Base-by-base conservation (phyloP, 1,140 invertebrate species). In the Drusus annulatus region DNA sequence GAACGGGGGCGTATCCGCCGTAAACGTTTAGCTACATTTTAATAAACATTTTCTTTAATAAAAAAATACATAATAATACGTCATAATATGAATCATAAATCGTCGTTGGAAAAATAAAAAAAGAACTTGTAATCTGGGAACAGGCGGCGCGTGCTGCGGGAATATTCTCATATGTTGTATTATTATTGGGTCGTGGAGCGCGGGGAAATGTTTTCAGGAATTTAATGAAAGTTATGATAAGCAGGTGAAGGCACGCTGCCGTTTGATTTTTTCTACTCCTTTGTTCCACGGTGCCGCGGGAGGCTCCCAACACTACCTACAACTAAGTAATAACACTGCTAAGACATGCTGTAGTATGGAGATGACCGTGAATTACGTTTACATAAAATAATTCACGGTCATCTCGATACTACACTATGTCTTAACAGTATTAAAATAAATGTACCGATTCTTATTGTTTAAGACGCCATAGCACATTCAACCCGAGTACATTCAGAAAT, bases 131-230 rank as follows among this genome's bases (percentile, higher is more conserved):
- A 71, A n/a, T 71, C 68, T 50, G 68, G 25, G 19, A 71, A 23
- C 17, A 50, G 68, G 19, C 19, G n/a, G 50, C 68, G 68, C 68
- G 68, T 71, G 68, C 68, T 51, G 65, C 10, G 19, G 56, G 36
- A 45, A 45, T 13, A 45, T 45, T 45, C 36, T 60, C 58, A 23
- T 60, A 23, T 23, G 19, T 23, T 60, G 23, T 60, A 60, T 7
- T 17, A 23, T 8, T 23, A 21, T 15, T 60, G 54, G 54, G 54
- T 17, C n/a, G n/a, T 56, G 54, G n/a, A 21, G 68, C 45, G 19
- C 68, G 68, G n/a, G 68, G 68, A 52, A 71, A 71, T 71, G 68
- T 71, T 71, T 71, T 71, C 68, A 52, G 68, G 68, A 71, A 71
- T 71, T 71, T 71, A 51, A 71, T 71, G 68, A 71, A 71, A 71